Conservation (phyloP, 2,888 invertebrate species). For the Neocrepidodera transversa region DNA sequence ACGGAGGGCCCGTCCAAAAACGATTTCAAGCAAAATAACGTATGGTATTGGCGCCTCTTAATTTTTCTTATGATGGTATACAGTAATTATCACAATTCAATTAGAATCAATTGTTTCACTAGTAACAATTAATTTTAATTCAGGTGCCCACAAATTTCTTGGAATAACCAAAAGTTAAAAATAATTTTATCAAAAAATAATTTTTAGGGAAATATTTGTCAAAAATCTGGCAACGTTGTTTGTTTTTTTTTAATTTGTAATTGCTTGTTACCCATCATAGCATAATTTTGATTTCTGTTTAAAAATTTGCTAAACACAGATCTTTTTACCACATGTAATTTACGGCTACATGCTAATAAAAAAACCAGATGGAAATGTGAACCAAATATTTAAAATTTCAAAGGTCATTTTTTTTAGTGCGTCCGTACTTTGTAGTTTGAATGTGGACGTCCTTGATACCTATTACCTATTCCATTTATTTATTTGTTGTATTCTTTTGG, state of each 20-base stretch:
- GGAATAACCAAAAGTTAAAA: no score
- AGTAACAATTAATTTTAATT: no score
- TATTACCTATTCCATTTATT: neutral
- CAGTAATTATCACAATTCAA: no score
- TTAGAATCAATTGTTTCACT: no score
- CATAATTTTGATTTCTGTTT: neutral
- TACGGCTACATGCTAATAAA: constrained; percentile 8
- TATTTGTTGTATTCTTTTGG: neutral
- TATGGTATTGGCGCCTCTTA: no score
- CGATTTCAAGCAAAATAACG: no score
- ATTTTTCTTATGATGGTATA: no score
- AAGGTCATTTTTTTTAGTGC: constrained; percentile 4
- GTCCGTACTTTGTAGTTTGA: constrained; percentile 10
- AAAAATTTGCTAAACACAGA: neutral
- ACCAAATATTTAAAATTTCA: neutral
- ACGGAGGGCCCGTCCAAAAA: no score
- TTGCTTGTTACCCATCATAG: neutral
- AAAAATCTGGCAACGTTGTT: neutral
- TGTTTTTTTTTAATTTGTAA: neutral
- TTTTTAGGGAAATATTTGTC: neutral
- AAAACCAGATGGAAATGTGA: constrained; percentile 1
- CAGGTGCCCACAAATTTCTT: no score
- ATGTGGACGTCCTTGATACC: constrained; percentile 6
- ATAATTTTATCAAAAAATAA: neutral
- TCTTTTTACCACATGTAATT: neutral